These are phyloP conservation scores for Microtus pennsylvanicus DNA, from an alignment of 2,113 vertebrate species.

Conservation along the genomic window DNA sequence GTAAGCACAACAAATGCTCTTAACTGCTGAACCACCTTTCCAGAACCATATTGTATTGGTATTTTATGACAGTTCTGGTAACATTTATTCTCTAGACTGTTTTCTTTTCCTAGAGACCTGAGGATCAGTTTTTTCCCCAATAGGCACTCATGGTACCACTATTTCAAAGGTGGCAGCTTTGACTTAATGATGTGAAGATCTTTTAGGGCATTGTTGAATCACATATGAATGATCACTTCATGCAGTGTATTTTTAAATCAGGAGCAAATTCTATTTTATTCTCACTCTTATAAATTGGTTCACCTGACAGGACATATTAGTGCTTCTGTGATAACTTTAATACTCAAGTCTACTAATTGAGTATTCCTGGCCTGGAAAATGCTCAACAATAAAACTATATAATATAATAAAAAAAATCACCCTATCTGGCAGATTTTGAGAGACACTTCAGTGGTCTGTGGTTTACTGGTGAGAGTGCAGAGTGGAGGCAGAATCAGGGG, in stretches of 20 bases:
- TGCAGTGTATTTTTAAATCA: slow-evolving; percentile 16
- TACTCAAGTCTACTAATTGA: slow-evolving; percentile 51
- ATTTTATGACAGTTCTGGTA: background rate
- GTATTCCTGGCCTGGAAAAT: background rate
- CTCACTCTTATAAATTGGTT: slow-evolving; percentile 48
- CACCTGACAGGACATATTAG: background rate
- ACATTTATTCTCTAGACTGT: background rate
- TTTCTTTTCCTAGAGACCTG: slow-evolving; percentile 20
- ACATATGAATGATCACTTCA: slow-evolving; percentile 44
- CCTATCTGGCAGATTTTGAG: slow-evolving; percentile 25
- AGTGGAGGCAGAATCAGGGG: background rate
- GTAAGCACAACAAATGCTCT: background rate
- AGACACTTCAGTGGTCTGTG: background rate
- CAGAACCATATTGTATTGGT: background rate
- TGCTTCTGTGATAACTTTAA: slow-evolving; percentile 53
- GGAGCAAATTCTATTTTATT: slow-evolving; percentile 60
- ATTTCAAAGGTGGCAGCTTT: slow-evolving; percentile 30
- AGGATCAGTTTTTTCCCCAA: background rate
- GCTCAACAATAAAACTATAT: background rate
- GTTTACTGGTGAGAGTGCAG: background rate
- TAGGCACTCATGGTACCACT: background rate
- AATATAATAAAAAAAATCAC: slow-evolving; percentile 40
- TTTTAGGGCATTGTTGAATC: slow-evolving; percentile 30
- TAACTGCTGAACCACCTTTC: background rate
- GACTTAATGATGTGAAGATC: background rate